phyloP scores from a whole-genome alignment of 2,113 vertebrate genomes.

The Gnathonemus longibarbis region DNA sequence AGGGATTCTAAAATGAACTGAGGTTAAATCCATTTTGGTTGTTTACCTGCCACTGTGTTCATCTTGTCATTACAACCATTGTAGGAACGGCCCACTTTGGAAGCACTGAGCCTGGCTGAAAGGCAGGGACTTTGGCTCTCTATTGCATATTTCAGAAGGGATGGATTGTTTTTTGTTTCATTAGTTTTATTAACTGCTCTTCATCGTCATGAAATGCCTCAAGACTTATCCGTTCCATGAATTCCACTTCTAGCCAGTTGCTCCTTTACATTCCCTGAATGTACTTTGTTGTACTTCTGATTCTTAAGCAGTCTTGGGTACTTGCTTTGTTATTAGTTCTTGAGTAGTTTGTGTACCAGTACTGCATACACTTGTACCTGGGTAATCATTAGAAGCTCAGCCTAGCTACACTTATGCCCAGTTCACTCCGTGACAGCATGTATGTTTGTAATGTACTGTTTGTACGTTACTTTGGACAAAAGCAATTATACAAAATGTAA shows the following conservation, averaged over 20 bases:
- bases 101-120: neutral
- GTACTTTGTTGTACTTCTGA: neutral
- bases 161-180: neutral
- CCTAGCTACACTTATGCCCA: neutral
- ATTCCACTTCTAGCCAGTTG: neutral
- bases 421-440: neutral
- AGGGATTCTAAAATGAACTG: neutral
- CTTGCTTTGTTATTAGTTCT: neutral
- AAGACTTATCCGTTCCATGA: neutral
- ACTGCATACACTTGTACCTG: neutral
- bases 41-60: neutral
- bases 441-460: neutral
- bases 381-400: neutral
- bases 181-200: neutral
- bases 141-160: neutral
- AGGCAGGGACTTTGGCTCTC: neutral
- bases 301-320: neutral
- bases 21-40: neutral
- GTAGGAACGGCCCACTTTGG: neutral
- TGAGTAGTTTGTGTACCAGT: neutral
- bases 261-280: neutral
- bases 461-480: neutral
- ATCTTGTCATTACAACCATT: neutral
- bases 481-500: neutral
- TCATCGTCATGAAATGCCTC: neutral